Evolutionary conservation across 2,113 vertebrate species (phyloP), one percentile per base, ranked within the genome.

Genomic region (Callocephalon fimbriatum): DNA sequence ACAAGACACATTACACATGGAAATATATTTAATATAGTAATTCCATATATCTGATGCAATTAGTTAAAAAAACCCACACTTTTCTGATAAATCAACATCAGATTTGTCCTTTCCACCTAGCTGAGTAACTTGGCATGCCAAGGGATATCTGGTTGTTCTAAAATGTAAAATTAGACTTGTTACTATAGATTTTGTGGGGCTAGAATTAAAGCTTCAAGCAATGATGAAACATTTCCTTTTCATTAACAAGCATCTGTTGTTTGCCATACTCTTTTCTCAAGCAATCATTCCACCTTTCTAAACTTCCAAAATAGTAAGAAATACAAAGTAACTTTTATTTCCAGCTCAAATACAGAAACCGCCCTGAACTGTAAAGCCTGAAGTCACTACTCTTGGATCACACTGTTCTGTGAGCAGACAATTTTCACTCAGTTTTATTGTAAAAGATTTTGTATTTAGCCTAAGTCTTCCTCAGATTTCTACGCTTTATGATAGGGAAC

Each of bases 321-420:
- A 58, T 29, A 71, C 15, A 47, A 72, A 56, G 9, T 2, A 23
- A 32, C 5, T 65, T 94, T 73, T 74, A 84, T 53, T 84, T 81
- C 22, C 54, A 59, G 27, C 42, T 80, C 37, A 71, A 80, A 26
- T 35, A 67, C 5, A 59, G 25, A 53, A 89, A 53, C 14, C 35
- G 9, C 17, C 23, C 63, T 59, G 21, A 70, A 48, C 12, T 18
- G 7, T 20, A 74, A 66, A 14, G 45, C 17, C 59, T 74, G 45
- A 90, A 62, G 27, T 22, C 27, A 45, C 14, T 45, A 10, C 45
- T 48, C 31, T 42, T 15, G 45, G 21, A 86, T 59, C 2, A 4
- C 15, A 29, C 15, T 6, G 6, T 54, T 38, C 7, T 71, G 22
- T 10, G 6, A 75, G 16, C 0, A 0, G 7, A 12, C 11, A 50